A percentile compares a stretch with the other conserved stretches of the same genome.
These are phyloP conservation scores for Chrysochloris asiatica DNA, from an alignment of 2,113 vertebrate species.

Conservation along the genomic window DNA sequence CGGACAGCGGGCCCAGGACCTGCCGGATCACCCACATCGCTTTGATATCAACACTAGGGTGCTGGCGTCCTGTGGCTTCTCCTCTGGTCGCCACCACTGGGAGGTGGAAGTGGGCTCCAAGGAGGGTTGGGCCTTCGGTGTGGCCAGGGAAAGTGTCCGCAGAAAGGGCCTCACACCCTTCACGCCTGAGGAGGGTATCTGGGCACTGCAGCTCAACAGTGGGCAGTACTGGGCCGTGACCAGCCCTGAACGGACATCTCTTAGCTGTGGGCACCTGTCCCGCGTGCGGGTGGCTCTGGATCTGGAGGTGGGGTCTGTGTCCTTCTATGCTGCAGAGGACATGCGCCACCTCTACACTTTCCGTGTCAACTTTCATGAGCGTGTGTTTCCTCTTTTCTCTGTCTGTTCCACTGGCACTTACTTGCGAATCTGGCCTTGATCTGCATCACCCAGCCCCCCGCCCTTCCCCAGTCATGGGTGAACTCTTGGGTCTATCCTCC, in stretches of 20 bases:
- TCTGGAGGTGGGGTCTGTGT: constrained; percentile 84
- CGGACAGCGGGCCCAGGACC: constrained; percentile 84
- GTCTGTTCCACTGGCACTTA: constrained; percentile 84
- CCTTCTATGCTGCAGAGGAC: constrained; percentile 83
- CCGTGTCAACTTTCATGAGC: constrained; percentile 83
- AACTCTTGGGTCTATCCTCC: background rate
- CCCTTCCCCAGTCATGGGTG: background rate
- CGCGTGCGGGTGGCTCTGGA: constrained; percentile 84
- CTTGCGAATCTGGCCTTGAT: constrained; percentile 78
- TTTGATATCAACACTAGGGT: constrained; percentile 86
- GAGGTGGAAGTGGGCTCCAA: constrained; percentile 87
- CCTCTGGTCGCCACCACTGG: constrained; percentile 84
- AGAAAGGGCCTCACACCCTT: constrained; percentile 86
- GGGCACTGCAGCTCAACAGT: constrained; percentile 83
- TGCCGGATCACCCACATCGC: constrained; percentile 80
- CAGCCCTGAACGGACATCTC: constrained; percentile 78
- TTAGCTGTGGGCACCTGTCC: constrained; percentile 75
- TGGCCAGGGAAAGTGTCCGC: constrained; percentile 88
- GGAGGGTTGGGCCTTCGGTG: constrained; percentile 92
- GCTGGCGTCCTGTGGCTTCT: constrained; percentile 80
- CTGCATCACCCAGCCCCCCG: rapidly evolving
- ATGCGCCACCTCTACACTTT: constrained; percentile 87
- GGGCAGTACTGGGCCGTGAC: constrained; percentile 86
- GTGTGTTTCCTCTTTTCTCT: constrained; percentile 84
- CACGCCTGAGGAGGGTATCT: constrained; percentile 84